A percentile compares a stretch with the other conserved stretches of the same genome.
Evolutionary conservation across 1,140 invertebrate genomes (phyloP).

Genomic region (Oryctes rhinoceros): DNA sequence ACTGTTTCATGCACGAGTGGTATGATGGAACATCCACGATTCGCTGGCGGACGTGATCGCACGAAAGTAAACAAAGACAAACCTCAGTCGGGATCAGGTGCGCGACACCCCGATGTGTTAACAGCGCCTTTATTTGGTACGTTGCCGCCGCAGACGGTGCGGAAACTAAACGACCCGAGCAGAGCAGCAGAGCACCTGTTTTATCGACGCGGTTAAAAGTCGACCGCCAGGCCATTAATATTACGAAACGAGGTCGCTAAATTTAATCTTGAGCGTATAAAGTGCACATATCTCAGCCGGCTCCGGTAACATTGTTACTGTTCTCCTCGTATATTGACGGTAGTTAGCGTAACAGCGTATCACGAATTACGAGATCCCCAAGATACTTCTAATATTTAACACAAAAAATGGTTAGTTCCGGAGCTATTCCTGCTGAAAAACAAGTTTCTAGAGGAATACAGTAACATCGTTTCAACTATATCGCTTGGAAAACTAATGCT

Average conservation of each 20-base stretch:
- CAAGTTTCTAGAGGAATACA: no score
- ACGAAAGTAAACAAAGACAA: constrained; percentile 13
- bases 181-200: not conserved
- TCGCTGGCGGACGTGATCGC: constrained; percentile 17
- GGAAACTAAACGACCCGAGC: not conserved
- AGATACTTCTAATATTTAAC: no score
- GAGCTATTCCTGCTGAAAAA: no score
- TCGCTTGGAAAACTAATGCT: no score
- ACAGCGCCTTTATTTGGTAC: constrained; percentile 12
- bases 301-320: no score
- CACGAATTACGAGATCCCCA: no score
- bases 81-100: not conserved
- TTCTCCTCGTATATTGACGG: no score
- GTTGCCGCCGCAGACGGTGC: not conserved
- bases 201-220: constrained; percentile 12
- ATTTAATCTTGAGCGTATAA: not conserved
- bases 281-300: no score
- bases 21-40: constrained; percentile 40
- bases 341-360: no score
- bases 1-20: constrained; percentile 38
- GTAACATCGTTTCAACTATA: no score
- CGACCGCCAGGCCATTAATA: not conserved
- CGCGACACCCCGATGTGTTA: constrained; percentile 30
- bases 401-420: no score
- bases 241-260: not conserved